Evolutionary conservation across 2,888 invertebrate species (phyloP).

Genomic region (Loripinus fragilis): DNA sequence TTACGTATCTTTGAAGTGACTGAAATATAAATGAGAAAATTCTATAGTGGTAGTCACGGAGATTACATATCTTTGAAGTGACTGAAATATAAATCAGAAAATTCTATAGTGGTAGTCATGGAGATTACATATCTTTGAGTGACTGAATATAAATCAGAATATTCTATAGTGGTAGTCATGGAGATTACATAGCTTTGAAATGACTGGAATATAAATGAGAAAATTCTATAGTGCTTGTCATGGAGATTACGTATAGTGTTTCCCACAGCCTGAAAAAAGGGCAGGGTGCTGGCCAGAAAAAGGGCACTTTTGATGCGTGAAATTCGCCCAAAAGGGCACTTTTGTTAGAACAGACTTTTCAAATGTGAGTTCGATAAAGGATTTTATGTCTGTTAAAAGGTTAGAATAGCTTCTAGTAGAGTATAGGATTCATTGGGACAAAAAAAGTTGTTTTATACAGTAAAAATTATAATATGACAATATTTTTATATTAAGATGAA

Average conservation of each 20-base stretch:
- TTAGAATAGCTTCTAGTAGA: too few species aligned
- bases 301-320: too few species aligned
- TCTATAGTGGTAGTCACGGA: conserved; percentile 97
- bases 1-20: conserved; percentile 99
- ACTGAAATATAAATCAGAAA: conserved; percentile 86
- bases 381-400: too few species aligned
- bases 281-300: too few species aligned
- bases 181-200: conserved; percentile 98
- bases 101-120: conserved; percentile 98
- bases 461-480: too few species aligned
- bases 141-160: conserved; percentile 86
- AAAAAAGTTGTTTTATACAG: too few species aligned
- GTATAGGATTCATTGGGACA: too few species aligned
- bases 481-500: too few species aligned
- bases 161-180: conserved; percentile 98
- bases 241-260: conserved; percentile 97
- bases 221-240: conserved; percentile 95
- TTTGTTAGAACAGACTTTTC: too few species aligned
- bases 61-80: conserved; percentile 98
- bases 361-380: too few species aligned
- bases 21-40: conserved; percentile 85
- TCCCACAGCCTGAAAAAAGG: too few species aligned
- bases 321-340: too few species aligned
- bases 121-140: conserved; percentile 98
- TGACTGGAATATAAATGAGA: conserved; percentile 87